Percentiles rank a stretch among this genome's conserved stretches.
Evolutionary conservation across 2,113 vertebrate species (phyloP).

Genomic region (Leucoraja erinaceus): DNA sequence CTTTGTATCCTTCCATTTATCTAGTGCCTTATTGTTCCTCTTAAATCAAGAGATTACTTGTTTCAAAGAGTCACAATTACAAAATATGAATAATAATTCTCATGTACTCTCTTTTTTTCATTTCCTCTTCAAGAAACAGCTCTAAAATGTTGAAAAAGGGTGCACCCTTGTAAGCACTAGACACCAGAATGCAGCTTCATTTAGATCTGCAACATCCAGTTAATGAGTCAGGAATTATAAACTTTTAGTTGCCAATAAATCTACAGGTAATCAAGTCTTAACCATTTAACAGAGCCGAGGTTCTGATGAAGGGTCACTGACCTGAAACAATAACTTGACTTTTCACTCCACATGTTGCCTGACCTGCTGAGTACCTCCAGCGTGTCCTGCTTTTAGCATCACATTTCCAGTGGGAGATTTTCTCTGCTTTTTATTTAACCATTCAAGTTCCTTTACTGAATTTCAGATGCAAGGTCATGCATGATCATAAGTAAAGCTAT

Average conservation of each 20-base stretch:
- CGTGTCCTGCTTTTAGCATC: no score
- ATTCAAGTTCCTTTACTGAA: not conserved
- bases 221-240: not conserved
- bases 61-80: not conserved
- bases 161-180: not conserved
- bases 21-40: not conserved
- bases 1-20: no score
- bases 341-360: no score
- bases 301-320: no score
- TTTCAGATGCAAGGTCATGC: not conserved
- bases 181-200: not conserved
- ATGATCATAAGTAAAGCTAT: not conserved
- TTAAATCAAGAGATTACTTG: not conserved
- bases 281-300: not conserved
- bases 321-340: no score
- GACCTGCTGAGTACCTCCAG: no score
- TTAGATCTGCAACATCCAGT: not conserved
- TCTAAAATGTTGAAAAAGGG: not conserved
- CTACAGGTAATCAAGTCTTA: not conserved
- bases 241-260: not conserved
- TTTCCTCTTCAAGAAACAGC: not conserved
- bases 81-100: not conserved
- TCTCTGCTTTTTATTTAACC: not conserved
- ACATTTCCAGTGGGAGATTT: no score
- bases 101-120: no score